phyloP scores from a whole-genome alignment of 2,888 invertebrate genomes.

The Polyommatus icarus region DNA sequence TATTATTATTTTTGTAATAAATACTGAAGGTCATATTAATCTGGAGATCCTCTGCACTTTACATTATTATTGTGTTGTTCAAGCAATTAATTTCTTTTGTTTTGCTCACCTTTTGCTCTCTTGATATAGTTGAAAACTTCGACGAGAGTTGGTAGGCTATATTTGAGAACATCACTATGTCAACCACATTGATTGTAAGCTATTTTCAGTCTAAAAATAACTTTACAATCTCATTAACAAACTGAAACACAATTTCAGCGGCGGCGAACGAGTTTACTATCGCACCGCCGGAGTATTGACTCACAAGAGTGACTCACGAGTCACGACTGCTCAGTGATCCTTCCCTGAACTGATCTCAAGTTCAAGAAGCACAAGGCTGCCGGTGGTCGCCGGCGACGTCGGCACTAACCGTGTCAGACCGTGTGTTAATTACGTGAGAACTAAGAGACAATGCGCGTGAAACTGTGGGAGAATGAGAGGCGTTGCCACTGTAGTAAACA shows the following conservation, averaged over 20 bases:
- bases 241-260: slow-evolving; percentile 20
- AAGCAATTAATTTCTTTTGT: background rate
- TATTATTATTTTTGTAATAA: background rate
- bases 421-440: slow-evolving; percentile 68
- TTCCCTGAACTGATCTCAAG: background rate
- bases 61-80: background rate
- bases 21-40: background rate
- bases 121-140: slow-evolving; percentile 54
- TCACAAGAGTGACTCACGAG: slow-evolving; percentile 21
- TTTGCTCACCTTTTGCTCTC: slow-evolving; percentile 62
- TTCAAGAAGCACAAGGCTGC: background rate
- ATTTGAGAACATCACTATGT: slow-evolving; percentile 66
- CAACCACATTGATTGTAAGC: slow-evolving; percentile 52
- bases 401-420: slow-evolving; percentile 53
- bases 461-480: slow-evolving; percentile 77
- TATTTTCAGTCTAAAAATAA: slow-evolving; percentile 50
- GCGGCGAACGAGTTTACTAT: slow-evolving; percentile 42
- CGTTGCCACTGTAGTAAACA: slow-evolving; percentile 81
- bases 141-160: slow-evolving; percentile 71
- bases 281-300: slow-evolving; percentile 28
- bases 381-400: slow-evolving; percentile 4
- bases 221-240: slow-evolving; percentile 49
- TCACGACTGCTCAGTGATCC: background rate
- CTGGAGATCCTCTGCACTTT: background rate
- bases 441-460: slow-evolving; percentile 70